Base-by-base conservation (phyloP, 2,113 vertebrate genomes). In the Dicentrarchus labrax region DNA sequence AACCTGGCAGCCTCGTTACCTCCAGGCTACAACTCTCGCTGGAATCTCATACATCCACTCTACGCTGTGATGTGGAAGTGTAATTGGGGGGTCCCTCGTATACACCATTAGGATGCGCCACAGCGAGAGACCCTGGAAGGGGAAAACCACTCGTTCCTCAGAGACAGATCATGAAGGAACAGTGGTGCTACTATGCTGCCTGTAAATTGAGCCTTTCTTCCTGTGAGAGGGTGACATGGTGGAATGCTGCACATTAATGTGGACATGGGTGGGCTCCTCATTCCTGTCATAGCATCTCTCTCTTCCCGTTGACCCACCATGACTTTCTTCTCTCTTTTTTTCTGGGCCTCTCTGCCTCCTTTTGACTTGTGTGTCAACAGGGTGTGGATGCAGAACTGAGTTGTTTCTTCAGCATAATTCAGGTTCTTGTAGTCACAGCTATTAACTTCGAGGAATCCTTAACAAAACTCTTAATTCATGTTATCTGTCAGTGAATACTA, bases 121-220 rank as follows among this genome's bases (percentile, higher is more conserved):
- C n/a, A 16, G 57, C 13, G 38, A 39, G 72, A 84, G 82, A 86
- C 62, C 85, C 71, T 87, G 50, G 67, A 80, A 60, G 80, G 91
- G 87, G 80, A 76, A 89, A 88, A 78, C 68, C 71, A 72, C 24
- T 83, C 39, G 38, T 72, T 88, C 80, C 54, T 84, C 64, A 67
- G 61, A 80, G 73, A 70, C 73, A 60, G 66, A 87, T 45, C 47
- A 69, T 65, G 78, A 72, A 84, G 87, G 86, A 94, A 94, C 94
- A 94, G 93, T 88, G 89, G 84, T 12, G 65, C 91, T 72, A 72
- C 92, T 94, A 91, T 94, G 48, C 74, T 60, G 92, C 73, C 89
- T 90, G 86, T 94, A 94, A 94, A 94, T 92, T 90, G 93, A 88
- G 90, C 76, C 93, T 94, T 94, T 94, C 93, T 94, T 92, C 89